Percentiles rank a stretch among this genome's conserved stretches.
Conservation (phyloP, 2,797 vertebrate genomes). For the Sternarchorhynchus goeldii region DNA sequence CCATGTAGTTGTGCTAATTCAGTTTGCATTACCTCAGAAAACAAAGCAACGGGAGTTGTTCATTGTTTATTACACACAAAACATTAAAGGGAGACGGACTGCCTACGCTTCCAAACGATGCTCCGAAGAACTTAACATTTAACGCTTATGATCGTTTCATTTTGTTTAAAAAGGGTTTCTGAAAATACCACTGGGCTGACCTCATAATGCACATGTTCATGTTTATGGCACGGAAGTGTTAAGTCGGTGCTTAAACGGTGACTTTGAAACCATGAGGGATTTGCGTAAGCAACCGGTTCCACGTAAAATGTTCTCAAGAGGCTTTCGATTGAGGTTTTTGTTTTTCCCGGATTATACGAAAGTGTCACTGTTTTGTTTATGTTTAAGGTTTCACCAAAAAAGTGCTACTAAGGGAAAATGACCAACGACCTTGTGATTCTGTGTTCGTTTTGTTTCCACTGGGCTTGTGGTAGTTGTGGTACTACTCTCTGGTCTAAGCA, state of each 20-base stretch:
- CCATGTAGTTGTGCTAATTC: constrained; percentile 52
- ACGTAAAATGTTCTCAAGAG: background rate
- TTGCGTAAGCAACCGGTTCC: background rate
- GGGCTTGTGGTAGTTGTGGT: background rate
- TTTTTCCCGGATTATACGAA: background rate
- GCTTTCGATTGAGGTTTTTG: background rate
- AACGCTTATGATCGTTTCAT: constrained; percentile 37
- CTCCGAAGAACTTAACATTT: constrained; percentile 37
- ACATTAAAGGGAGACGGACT: constrained; percentile 27
- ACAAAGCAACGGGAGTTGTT: constrained; percentile 48
- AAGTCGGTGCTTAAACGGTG: constrained; percentile 42
- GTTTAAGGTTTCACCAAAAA: background rate
- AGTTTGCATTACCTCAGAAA: constrained; percentile 43
- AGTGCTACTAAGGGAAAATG: constrained; percentile 4
- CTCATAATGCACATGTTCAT: constrained; percentile 49
- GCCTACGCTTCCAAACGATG: constrained; percentile 23
- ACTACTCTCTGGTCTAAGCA: constrained; percentile 41
- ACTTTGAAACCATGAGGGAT: constrained; percentile 43
- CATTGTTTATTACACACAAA: constrained; percentile 50
- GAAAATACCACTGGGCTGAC: constrained; percentile 59
- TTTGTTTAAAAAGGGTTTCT: constrained; percentile 44
- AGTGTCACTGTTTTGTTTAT: background rate
- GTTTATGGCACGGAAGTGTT: constrained; percentile 34
- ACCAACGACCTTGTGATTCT: background rate
- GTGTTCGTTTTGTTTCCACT: constrained; percentile 14